A percentile compares a stretch with the other conserved stretches of the same genome.
Evolutionary conservation across 2,113 vertebrate genomes (phyloP).

Genomic region (Caloenas nicobarica): DNA sequence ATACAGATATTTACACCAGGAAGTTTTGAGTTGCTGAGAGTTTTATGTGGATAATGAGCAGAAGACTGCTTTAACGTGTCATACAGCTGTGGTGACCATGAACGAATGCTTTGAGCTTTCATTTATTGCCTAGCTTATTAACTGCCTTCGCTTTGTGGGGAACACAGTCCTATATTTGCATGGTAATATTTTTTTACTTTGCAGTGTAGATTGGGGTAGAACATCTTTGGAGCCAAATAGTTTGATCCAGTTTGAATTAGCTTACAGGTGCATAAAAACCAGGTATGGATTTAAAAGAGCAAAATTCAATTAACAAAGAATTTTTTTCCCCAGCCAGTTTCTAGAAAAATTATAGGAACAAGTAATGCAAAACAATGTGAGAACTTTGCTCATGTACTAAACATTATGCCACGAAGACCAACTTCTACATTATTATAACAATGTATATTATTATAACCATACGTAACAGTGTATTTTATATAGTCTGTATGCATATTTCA

Average conservation of each 20-base stretch:
- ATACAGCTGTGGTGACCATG: fast-evolving
- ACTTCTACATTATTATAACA: not conserved
- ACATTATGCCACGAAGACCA: not conserved
- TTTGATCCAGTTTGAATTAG: not conserved
- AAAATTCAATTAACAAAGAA: not conserved
- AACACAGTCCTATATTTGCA: not conserved
- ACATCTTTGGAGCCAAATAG: not conserved
- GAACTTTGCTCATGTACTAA: not conserved
- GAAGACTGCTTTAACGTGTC: not conserved
- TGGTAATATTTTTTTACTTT: not conserved
- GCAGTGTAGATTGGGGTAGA: not conserved
- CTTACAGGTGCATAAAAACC: not conserved
- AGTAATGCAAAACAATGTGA: not conserved
- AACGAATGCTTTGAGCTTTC: not conserved
- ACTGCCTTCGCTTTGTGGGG: not conserved
- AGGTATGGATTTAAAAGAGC: not conserved
- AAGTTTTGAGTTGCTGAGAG: not conserved
- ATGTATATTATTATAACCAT: not conserved
- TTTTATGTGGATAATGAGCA: not conserved
- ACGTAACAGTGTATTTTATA: not conserved
- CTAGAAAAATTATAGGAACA: not conserved
- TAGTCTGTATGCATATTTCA: not conserved
- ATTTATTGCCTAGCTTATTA: not conserved
- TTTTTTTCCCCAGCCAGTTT: not conserved
- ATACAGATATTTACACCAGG: not conserved